Evolutionary conservation across 2,797 vertebrate species (phyloP).

Genomic region (Phrynocephalus vlangalii): DNA sequence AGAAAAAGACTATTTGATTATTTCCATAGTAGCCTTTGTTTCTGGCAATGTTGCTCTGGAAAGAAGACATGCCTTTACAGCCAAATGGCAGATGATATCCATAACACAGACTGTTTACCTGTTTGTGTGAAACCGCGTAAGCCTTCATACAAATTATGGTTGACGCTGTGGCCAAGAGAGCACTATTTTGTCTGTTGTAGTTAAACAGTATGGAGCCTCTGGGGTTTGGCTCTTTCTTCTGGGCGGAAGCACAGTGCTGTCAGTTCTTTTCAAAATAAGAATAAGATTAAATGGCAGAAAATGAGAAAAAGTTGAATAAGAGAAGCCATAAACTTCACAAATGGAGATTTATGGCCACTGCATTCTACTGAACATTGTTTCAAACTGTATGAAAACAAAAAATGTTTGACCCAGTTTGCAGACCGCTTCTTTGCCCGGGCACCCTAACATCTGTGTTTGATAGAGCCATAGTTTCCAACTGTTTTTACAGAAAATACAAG

Average conservation of each 20-base stretch:
- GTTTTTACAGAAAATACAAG: constrained; percentile 30
- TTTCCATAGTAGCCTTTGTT: not conserved
- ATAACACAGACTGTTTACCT: not conserved
- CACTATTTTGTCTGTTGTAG: constrained; percentile 16
- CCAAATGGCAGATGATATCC: constrained; percentile 9
- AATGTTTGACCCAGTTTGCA: constrained; percentile 39
- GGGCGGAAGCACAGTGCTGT: not conserved
- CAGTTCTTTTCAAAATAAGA: not conserved
- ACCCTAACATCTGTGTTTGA: constrained; percentile 55
- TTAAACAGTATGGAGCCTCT: constrained; percentile 8
- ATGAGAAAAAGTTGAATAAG: constrained; percentile 15
- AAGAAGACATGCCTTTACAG: constrained; percentile 4
- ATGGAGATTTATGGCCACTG: constrained; percentile 48
- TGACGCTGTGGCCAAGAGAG: constrained; percentile 27
- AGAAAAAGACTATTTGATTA: constrained; percentile 12
- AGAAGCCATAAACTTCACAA: constrained; percentile 18
- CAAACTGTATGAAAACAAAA: constrained; percentile 34
- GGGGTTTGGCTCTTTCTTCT: constrained; percentile 12
- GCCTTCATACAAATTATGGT: constrained; percentile 8
- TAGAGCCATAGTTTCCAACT: constrained; percentile 35
- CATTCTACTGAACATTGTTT: constrained; percentile 20
- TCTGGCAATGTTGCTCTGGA: not conserved
- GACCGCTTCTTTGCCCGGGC: not conserved
- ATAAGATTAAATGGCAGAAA: constrained; percentile 43
- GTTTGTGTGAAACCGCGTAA: constrained; percentile 23